Evolutionary conservation across 2,888 invertebrate species (phyloP).

Genomic region (Rambutsinella grinnellia): DNA sequence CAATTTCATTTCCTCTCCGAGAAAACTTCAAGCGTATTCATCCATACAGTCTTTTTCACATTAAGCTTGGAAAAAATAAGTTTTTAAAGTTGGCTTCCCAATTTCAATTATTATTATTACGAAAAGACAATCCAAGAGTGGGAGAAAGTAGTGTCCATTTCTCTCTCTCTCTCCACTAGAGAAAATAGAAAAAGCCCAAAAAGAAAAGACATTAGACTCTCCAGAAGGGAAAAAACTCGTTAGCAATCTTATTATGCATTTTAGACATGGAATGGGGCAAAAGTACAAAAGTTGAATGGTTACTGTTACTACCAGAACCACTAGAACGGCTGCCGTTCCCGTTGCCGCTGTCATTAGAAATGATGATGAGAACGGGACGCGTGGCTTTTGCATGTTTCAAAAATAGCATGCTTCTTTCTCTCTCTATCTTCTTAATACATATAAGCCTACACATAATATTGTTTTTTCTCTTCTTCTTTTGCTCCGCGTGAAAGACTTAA

Average conservation of each 20-base stretch:
- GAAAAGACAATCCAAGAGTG: neutral
- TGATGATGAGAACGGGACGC: constrained; percentile 21
- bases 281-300: constrained; percentile 29
- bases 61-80: neutral
- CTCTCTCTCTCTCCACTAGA: neutral
- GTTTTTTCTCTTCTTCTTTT: neutral
- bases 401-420: too few relatives aligned
- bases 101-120: constrained; percentile 5
- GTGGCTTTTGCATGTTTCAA: neutral
- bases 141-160: neutral
- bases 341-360: constrained; percentile 24
- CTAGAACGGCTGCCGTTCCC: neutral
- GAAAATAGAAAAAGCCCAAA: constrained; percentile 1
- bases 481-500: constrained; percentile 32
- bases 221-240: constrained; percentile 16
- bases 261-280: constrained; percentile 6
- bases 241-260: neutral
- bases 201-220: neutral
- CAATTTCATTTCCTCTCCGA: neutral
- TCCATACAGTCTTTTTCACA: neutral
- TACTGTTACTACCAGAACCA: neutral
- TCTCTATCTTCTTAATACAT: neutral
- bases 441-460: neutral
- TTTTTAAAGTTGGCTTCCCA: neutral
- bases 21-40: neutral